Evolutionary conservation across 2,888 invertebrate species (phyloP).

Genomic region (Dioctria linearis): DNA sequence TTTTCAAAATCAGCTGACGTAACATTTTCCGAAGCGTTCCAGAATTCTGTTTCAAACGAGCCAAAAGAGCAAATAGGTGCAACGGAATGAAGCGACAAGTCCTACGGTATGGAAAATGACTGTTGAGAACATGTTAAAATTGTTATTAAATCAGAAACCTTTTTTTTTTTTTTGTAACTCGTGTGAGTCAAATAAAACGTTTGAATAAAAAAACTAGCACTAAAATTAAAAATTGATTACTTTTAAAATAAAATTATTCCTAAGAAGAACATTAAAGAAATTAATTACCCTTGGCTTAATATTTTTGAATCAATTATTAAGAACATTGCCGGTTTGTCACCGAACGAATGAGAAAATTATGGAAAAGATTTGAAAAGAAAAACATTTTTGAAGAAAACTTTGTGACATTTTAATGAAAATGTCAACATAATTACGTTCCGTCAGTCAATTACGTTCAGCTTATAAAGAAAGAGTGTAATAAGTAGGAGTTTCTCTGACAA

Average conservation of each 20-base stretch:
- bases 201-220: no score
- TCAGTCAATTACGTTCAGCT: slow-evolving; percentile 31
- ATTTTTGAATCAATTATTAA: slow-evolving; percentile 32
- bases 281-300: slow-evolving; percentile 18
- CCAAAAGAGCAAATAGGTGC: no score
- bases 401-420: slow-evolving; percentile 37
- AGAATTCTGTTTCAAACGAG: no score
- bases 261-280: slow-evolving; percentile 27
- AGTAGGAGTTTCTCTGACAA: not conserved
- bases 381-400: slow-evolving; percentile 7
- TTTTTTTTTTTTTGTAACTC: no score
- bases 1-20: no score
- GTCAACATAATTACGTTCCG: slow-evolving; percentile 38
- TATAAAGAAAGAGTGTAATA: slow-evolving; percentile 23
- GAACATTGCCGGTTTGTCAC: not conserved
- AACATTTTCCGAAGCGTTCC: no score
- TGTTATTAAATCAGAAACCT: no score
- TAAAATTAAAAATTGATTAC: slow-evolving; percentile 8
- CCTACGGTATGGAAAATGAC: no score
- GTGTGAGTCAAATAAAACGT: no score
- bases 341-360: no score
- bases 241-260: slow-evolving; percentile 13
- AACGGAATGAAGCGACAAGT: no score
- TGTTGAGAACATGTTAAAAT: no score
- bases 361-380: not conserved